Evolutionary conservation across 1,140 invertebrate genomes (phyloP).

Genomic region (Aradophagus sp.): DNA sequence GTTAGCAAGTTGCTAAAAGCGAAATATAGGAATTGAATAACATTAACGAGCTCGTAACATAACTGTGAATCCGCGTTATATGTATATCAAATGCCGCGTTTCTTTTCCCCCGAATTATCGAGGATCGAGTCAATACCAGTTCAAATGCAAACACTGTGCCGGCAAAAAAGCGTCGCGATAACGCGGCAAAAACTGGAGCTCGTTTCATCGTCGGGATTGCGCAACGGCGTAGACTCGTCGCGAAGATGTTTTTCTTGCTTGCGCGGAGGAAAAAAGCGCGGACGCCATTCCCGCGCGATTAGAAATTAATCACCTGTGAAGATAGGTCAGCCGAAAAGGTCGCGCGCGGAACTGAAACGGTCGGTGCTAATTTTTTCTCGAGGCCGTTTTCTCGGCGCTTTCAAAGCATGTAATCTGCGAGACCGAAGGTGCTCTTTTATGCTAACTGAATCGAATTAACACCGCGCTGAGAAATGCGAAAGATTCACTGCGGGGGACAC

Average conservation of each 20-base stretch:
- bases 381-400: slow-evolving; percentile 43
- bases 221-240: slow-evolving; percentile 21
- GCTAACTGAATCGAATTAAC: slow-evolving; percentile 15
- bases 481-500: no score
- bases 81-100: no score
- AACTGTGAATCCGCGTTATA: no score
- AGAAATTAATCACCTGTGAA: slow-evolving; percentile 50
- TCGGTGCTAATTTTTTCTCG: slow-evolving; percentile 47
- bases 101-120: no score
- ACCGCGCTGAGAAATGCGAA: no score
- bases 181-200: slow-evolving; percentile 7
- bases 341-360: slow-evolving; percentile 40
- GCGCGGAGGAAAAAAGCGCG: slow-evolving; percentile 28
- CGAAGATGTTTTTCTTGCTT: slow-evolving; percentile 34
- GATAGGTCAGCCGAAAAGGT: slow-evolving; percentile 50
- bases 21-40: no score
- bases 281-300: slow-evolving; percentile 31
- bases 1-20: no score
- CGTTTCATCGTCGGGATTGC: slow-evolving; percentile 13
- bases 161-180: no score
- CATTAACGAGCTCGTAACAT: no score
- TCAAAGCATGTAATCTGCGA: slow-evolving; percentile 39
- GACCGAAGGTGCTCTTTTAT: slow-evolving; percentile 29
- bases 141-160: no score
- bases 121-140: no score